Evolutionary conservation across 2,797 vertebrate genomes (phyloP).

Genomic region (Acrossocheilus fasciatus): DNA sequence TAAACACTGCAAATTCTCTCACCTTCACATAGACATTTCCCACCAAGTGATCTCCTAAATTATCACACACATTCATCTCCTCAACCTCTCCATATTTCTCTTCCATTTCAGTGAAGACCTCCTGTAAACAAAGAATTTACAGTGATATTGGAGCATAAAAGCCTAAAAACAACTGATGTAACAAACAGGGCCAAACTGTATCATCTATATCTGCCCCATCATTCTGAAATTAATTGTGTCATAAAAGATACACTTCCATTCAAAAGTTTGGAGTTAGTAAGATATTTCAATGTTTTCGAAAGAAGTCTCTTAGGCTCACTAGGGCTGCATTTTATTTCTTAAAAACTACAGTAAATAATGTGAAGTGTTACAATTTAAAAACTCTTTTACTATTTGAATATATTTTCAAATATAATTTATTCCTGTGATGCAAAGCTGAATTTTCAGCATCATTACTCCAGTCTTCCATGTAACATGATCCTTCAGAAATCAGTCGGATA

Average conservation of each 20-base stretch:
- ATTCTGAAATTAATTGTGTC: not conserved
- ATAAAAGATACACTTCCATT: not conserved
- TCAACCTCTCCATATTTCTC: constrained; percentile 98
- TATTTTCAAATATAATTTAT: not conserved
- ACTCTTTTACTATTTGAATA: not conserved
- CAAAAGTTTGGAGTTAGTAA: not conserved
- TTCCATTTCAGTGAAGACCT: constrained; percentile 99
- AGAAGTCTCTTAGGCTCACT: not conserved
- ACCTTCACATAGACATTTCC: constrained; percentile 99
- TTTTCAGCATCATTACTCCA: not conserved
- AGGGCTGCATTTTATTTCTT: not conserved
- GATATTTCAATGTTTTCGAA: not conserved
- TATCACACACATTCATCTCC: constrained; percentile 99
- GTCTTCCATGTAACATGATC: not conserved
- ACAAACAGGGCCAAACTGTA: not conserved
- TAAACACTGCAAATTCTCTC: constrained; percentile 34
- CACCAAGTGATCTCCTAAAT: constrained; percentile 96
- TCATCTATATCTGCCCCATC: not conserved
- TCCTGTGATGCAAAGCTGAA: not conserved
- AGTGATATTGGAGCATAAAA: not conserved
- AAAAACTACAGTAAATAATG: not conserved
- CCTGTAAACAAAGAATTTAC: constrained; percentile 72
- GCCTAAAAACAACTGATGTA: not conserved
- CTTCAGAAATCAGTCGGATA: not conserved
- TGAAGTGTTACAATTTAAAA: not conserved